Conservation (phyloP, 2,113 vertebrate species). For the Chrysochloris asiatica region DNA sequence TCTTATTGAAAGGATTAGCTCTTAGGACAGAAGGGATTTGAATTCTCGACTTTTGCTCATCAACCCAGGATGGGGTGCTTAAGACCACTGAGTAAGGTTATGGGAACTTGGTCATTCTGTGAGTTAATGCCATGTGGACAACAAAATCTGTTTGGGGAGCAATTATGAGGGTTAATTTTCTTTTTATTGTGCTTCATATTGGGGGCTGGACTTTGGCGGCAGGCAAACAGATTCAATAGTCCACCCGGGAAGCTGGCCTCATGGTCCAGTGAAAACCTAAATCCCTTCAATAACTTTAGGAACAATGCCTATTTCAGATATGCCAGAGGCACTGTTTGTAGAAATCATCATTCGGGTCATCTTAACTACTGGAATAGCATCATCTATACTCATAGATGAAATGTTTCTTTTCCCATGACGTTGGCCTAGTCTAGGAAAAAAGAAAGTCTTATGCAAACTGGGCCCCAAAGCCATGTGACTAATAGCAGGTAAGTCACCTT, state of each 20-base stretch:
- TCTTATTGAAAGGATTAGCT: slow-evolving; percentile 58
- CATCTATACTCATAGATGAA: not conserved
- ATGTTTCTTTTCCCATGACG: not conserved
- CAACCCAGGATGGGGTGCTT: slow-evolving; percentile 24
- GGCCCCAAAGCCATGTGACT: not conserved
- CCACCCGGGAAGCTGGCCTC: not conserved
- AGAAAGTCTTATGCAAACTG: not conserved
- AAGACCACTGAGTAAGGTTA: slow-evolving; percentile 20
- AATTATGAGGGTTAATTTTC: slow-evolving; percentile 54
- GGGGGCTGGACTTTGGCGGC: not conserved
- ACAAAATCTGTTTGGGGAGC: slow-evolving; percentile 24
- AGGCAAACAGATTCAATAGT: not conserved
- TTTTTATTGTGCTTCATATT: slow-evolving; percentile 29
- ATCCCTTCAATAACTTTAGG: slow-evolving; percentile 33
- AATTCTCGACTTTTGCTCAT: slow-evolving; percentile 27
- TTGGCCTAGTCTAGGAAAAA: not conserved
- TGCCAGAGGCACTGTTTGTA: slow-evolving; percentile 20
- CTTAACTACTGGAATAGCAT: not conserved
- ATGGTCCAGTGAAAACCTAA: slow-evolving; percentile 43
- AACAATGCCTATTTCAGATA: slow-evolving; percentile 46
- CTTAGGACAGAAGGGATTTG: slow-evolving; percentile 57
- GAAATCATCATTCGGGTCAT: slow-evolving; percentile 5
- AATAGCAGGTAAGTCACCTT: not conserved
- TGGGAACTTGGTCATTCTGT: slow-evolving; percentile 28
- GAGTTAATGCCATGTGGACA: slow-evolving; percentile 25